These are phyloP conservation scores for Lasioglossum malachurum DNA, from an alignment of 2,888 invertebrate genomes.

Conservation along the genomic window DNA sequence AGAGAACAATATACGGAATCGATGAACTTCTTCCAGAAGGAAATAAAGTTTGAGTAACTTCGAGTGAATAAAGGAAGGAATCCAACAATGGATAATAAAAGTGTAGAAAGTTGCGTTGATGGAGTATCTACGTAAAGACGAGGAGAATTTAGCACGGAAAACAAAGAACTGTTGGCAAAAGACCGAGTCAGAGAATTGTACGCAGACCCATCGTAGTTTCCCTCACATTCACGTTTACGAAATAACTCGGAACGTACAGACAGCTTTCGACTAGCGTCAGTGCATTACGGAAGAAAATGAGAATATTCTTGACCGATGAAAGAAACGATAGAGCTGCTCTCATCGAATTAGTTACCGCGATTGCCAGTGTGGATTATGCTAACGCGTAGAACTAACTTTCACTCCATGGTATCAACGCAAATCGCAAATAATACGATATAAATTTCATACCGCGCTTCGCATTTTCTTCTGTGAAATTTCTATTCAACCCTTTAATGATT, in stretches of 20 bases:
- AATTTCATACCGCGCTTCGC: background rate
- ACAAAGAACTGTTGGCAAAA: constrained; percentile 44
- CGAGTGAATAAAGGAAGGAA: background rate
- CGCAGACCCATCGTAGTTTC: constrained; percentile 40
- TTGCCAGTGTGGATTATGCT: constrained; percentile 3
- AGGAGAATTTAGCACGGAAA: constrained; percentile 24
- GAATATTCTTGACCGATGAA: constrained; percentile 6
- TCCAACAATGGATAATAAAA: constrained; percentile 2
- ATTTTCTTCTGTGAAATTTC: background rate
- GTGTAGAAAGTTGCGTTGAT: constrained; percentile 19
- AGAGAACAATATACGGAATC: background rate
- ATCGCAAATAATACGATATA: background rate
- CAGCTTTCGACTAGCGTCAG: background rate
- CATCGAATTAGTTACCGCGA: constrained; percentile 16
- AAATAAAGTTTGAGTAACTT: background rate
- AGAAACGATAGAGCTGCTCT: constrained; percentile 9
- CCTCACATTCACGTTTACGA: constrained; percentile 5
- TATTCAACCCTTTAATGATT: background rate
- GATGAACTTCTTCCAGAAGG: background rate
- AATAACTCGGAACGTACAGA: constrained; percentile 12
- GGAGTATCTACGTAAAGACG: constrained; percentile 45
- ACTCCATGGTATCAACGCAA: constrained; percentile 15
- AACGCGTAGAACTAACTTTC: constrained; percentile 23
- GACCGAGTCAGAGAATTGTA: constrained; percentile 26
- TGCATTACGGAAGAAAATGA: background rate